These are phyloP conservation scores for Syncerus caffer DNA, from an alignment of 2,797 vertebrate genomes.

Conservation along the genomic window DNA sequence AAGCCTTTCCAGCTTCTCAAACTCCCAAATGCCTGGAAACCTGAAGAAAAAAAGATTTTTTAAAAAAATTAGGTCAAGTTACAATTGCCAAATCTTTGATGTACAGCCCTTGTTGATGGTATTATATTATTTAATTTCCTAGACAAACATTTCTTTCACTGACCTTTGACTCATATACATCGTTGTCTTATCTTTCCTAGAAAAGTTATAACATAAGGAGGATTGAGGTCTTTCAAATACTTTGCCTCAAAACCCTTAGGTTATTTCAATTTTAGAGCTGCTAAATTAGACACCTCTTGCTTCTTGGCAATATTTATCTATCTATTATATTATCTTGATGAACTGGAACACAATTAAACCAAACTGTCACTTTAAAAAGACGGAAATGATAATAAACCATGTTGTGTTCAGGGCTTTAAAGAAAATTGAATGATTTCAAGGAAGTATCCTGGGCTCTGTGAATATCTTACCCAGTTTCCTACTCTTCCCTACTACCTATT, in stretches of 20 bases:
- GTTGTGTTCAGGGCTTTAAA: not conserved
- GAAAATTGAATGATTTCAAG: not conserved
- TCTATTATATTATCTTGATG: not conserved
- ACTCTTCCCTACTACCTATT: not conserved
- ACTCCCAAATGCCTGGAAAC: not conserved
- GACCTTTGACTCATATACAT: not conserved
- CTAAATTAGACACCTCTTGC: constrained; percentile 1
- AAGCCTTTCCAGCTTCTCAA: constrained; percentile 11
- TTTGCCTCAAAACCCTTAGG: not conserved
- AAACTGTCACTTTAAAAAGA: constrained; percentile 35
- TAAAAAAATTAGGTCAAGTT: not conserved
- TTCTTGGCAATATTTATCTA: constrained; percentile 29
- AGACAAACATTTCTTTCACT: constrained; percentile 30
- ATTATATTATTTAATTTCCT: constrained; percentile 53
- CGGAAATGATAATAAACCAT: not conserved
- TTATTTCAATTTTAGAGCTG: constrained; percentile 30
- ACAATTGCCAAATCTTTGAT: not conserved
- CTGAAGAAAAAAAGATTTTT: not conserved
- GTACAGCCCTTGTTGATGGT: not conserved
- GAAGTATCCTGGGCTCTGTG: not conserved
- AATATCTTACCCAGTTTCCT: not conserved
- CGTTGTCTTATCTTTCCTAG: not conserved
- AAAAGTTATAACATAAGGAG: not conserved
- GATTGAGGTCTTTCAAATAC: not conserved
- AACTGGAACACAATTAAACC: constrained; percentile 14